Evolutionary conservation across 2,797 vertebrate genomes (phyloP), one percentile per base, ranked within the genome.

Genomic region (Tauraco hartlaubi): DNA sequence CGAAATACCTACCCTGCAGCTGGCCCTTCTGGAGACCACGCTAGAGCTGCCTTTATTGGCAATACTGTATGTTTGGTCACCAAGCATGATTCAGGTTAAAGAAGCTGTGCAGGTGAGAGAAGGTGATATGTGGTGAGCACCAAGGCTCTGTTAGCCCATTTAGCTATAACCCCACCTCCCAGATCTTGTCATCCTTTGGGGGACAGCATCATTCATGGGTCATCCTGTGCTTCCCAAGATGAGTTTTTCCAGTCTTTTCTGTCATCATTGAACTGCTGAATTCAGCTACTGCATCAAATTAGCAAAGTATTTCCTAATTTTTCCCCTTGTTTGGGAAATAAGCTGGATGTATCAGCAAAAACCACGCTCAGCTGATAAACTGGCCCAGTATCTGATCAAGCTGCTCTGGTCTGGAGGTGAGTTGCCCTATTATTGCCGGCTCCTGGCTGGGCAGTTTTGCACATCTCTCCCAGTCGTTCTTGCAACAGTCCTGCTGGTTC

Each of bases 1-100:
- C 1, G 8, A 61, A 49, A 41, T 15, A 12, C 15, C n/a, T 0
- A 0, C 3, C 2, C 46, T 72, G 48, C 64, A 22, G 58, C 19
- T 75, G 74, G 28, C 11, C 33, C 25, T 83, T 9, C 41, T 61
- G 66, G 56, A 85, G 66, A 21, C 59, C 33, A 6, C 2, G 1
- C 43, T 29, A 35, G 79, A 55, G 55, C 66, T 75, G 61, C 52
- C 52, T 56, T 35, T 75, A 28, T 41, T 46, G 35, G 21, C 39
- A 46, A 43, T 28, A 33, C 56, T 72, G 9, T 41, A 18, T 3
- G 0, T 61, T 81, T 43, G 55, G 39, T 87, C 86, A 51, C 62
- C 25, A 15, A 12, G 23, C 10, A 3, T 58, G 48, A 46, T 49
- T 88, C 49, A 61, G 29, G 12, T 44, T 74, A 25, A 71, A 78